phyloP scores from a whole-genome alignment of 2,888 invertebrate species.

The Xestia c-nigrum region DNA sequence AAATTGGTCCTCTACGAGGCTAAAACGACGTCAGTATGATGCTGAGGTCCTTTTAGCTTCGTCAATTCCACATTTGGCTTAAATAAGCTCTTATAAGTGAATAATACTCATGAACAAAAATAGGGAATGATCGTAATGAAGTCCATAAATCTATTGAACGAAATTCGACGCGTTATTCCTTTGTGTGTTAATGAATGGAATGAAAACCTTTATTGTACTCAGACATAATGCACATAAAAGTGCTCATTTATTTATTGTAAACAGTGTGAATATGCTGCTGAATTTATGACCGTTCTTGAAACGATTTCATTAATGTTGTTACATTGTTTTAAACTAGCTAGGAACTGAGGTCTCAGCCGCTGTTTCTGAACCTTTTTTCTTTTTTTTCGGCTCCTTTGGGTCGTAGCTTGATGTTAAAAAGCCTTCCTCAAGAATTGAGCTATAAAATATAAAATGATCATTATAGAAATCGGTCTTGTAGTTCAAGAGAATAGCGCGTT shows the following conservation, averaged over 20 bases:
- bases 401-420: neutral
- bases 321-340: neutral
- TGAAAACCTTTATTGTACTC: constrained; percentile 1
- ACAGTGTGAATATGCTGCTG: neutral
- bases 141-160: constrained; percentile 2
- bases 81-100: neutral
- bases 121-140: constrained; percentile 6
- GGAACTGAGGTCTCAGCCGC: neutral
- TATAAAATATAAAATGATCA: neutral
- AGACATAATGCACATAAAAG: neutral
- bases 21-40: neutral
- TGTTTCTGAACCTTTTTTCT: neutral
- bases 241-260: neutral
- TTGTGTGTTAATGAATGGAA: constrained; percentile 21
- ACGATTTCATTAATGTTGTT: neutral
- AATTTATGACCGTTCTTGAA: neutral
- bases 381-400: neutral
- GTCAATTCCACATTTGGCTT: too few species aligned
- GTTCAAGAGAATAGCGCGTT: neutral
- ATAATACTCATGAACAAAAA: constrained; percentile 2
- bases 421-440: neutral
- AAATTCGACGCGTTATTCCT: constrained; percentile 29
- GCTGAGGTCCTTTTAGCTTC: neutral
- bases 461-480: neutral
- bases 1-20: neutral